Percentiles rank a stretch among this genome's conserved stretches.
phyloP scores from a whole-genome alignment of 2,113 vertebrate genomes.

The Hippocampus zosterae region DNA sequence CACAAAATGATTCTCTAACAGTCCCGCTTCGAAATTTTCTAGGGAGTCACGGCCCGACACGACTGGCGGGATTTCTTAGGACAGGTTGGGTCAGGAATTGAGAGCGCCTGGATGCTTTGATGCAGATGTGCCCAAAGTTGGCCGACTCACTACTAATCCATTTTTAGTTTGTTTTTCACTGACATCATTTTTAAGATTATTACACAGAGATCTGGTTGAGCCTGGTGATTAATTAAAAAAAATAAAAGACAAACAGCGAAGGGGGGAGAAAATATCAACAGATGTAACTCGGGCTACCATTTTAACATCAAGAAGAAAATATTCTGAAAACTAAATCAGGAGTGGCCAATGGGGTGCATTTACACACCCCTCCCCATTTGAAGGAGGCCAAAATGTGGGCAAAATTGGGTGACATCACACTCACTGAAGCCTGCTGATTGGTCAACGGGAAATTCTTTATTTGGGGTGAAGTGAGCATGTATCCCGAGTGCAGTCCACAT shows the following conservation, averaged over 20 bases:
- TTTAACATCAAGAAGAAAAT: not conserved
- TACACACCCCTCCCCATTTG: too few species aligned
- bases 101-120: not conserved
- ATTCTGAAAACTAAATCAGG: too few species aligned
- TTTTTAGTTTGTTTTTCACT: not conserved
- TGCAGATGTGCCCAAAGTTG: not conserved
- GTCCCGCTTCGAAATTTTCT: slow-evolving; percentile 19
- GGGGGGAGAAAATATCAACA: too few species aligned
- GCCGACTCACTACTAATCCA: not conserved
- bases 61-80: not conserved
- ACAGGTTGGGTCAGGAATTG: not conserved
- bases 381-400: too few species aligned
- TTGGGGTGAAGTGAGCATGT: too few species aligned
- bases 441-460: too few species aligned
- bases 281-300: not conserved
- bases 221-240: not conserved
- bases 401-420: too few species aligned
- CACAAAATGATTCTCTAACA: slow-evolving; percentile 57
- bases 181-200: not conserved
- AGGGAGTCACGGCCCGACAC: not conserved
- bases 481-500: too few species aligned
- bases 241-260: too few species aligned
- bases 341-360: too few species aligned
- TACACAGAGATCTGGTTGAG: not conserved
- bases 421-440: too few species aligned